Base-by-base conservation (phyloP, 37 sponge, comb jelly and placozoan genomes). In the Geodia barretti region DNA sequence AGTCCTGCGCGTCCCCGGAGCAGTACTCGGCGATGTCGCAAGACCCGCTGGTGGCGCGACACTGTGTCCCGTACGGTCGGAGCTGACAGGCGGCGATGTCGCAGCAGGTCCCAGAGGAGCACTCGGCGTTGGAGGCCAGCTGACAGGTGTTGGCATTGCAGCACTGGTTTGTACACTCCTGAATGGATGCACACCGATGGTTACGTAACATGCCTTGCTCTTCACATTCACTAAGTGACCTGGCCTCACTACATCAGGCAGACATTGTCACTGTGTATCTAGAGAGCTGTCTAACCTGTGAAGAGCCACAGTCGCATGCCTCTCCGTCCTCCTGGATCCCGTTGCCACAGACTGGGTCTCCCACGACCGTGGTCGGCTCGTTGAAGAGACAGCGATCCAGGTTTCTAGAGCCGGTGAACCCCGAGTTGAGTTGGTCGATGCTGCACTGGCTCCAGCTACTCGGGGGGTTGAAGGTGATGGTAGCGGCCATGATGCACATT, bases 111-210 rank as follows among this genome's bases (percentile, higher is more conserved):
- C 89, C 93, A 37, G 83, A 25, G 30, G 41, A 29, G 60, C 93
- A 92, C 39, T 76, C 74, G 1, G 90, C 93, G 25, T 78, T 83
- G n/a, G 38, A 11, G 8, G 43, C 78, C 38, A 94, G 74, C 42
- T 84, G 73, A 62, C 94, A 94, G 19, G 84, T 90, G 38, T 70
- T 71, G 3, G 91, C 78, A 87, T 94, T 90, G 68, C 94, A 94
- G 74, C 94, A 90, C 19, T 76, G 78, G 43, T 94, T 84, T 38
- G 64, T 76, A 60, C 94, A 94, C 68, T 78, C 80, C 79, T 90
- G 74, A 11, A 81, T 1, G 29, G 39, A 74, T 21, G 5, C 23
- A 36, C 40, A 78, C 29, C 29, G 29, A 64, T 64, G 4, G 54
- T 14, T 47, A 17, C 11, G 14, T 17, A 9, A 54, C 8, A 24